These are phyloP conservation scores for Drosophila ironensis DNA, from an alignment of 1,140 invertebrate species.

Conservation along the genomic window DNA sequence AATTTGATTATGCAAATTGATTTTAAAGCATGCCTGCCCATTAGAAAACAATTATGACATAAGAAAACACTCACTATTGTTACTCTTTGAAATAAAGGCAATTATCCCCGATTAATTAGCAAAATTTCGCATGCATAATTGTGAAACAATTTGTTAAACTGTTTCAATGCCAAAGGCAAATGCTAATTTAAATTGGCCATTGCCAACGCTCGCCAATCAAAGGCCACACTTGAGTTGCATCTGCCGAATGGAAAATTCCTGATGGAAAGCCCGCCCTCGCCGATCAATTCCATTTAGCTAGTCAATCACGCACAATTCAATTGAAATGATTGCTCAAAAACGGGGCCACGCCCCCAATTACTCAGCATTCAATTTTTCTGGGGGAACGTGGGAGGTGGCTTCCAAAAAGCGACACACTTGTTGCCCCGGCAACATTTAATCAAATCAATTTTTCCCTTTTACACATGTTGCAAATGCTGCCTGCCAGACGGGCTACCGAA, in stretches of 20 bases:
- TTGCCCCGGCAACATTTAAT: constrained; percentile 62
- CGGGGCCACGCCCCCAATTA: constrained; percentile 8
- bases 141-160: not conserved
- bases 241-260: not conserved
- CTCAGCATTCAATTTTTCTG: no score
- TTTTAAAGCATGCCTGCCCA: no score
- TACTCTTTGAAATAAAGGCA: no score
- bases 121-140: not conserved
- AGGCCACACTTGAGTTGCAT: not conserved
- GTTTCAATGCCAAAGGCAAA: not conserved
- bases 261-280: not conserved
- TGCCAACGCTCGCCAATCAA: not conserved
- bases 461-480: constrained; percentile 53
- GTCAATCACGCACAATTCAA: constrained; percentile 36
- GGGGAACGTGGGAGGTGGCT: no score
- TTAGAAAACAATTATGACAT: no score
- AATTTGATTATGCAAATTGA: no score
- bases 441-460: constrained; percentile 59
- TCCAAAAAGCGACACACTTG: constrained; percentile 36
- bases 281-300: constrained; percentile 1
- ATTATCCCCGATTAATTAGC: not conserved
- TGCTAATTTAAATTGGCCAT: not conserved
- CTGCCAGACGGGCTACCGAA: constrained; percentile 24
- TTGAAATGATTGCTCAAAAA: constrained; percentile 2
- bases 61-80: no score